These are phyloP conservation scores for Pipistrellus nathusii DNA, from an alignment of 2,797 vertebrate genomes.

Conservation along the genomic window DNA sequence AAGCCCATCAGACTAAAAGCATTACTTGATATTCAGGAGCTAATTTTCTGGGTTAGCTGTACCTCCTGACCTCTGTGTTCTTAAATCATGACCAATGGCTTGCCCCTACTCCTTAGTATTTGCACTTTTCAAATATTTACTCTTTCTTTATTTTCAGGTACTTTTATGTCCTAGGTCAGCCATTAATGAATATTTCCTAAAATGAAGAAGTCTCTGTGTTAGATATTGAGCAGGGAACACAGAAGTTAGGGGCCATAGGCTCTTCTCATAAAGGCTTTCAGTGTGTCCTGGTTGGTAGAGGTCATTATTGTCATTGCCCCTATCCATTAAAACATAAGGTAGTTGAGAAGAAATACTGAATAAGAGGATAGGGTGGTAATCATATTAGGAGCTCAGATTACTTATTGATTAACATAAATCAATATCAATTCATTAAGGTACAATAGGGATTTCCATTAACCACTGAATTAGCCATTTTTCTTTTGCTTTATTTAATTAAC, in stretches of 20 bases:
- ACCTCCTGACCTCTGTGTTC: neutral
- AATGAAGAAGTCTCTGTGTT: neutral
- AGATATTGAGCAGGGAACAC: neutral
- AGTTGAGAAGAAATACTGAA: neutral
- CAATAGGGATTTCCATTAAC: neutral
- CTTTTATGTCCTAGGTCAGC: neutral
- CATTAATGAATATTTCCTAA: slow-evolving; percentile 27
- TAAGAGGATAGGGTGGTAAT: neutral
- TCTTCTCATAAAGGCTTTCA: neutral
- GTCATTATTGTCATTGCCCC: neutral
- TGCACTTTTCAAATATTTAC: neutral
- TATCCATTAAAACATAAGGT: neutral
- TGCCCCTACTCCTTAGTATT: neutral
- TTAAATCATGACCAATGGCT: neutral
- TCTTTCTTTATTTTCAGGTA: neutral
- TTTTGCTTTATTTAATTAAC: neutral
- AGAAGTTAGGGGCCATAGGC: neutral
- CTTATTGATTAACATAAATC: slow-evolving; percentile 4
- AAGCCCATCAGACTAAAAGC: neutral
- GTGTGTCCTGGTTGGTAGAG: neutral
- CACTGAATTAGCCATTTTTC: neutral
- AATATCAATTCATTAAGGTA: neutral
- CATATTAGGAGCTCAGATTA: neutral
- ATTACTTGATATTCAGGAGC: neutral
- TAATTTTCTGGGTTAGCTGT: neutral